phyloP scores from a whole-genome alignment of 2,113 vertebrate species.

The Microcebus ravelobensis region DNA sequence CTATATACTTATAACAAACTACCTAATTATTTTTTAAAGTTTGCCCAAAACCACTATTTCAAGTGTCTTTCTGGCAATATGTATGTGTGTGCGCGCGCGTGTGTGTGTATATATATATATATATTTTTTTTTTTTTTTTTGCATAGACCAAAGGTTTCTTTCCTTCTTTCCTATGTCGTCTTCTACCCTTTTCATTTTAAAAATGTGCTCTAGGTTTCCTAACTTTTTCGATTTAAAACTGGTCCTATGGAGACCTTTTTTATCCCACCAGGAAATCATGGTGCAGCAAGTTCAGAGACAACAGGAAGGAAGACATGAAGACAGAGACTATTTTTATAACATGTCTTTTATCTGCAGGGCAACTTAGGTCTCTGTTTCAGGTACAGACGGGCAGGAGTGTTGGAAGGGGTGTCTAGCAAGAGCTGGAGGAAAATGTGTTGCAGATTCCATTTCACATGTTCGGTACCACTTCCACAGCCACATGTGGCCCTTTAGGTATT shows the following conservation, averaged over 20 bases:
- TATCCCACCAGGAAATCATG: background rate
- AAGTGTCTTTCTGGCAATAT: background rate
- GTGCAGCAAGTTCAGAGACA: conserved; percentile 12
- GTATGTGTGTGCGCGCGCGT: background rate
- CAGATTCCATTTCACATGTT: background rate
- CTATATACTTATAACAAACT: background rate
- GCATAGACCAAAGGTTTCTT: background rate
- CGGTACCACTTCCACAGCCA: background rate
- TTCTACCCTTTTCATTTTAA: conserved; percentile 8
- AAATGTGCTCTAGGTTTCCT: background rate
- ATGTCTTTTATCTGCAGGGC: background rate
- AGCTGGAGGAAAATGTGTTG: background rate
- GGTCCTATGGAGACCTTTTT: background rate
- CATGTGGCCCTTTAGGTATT: fast-evolving
- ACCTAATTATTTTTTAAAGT: background rate
- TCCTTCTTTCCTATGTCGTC: background rate
- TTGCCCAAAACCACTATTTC: background rate
- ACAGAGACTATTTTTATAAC: background rate
- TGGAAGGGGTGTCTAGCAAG: background rate
- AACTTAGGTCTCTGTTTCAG: background rate
- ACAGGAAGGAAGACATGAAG: background rate
- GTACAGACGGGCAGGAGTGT: background rate
- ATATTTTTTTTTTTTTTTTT: background rate
- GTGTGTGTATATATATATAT: background rate
- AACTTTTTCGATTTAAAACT: conserved; percentile 12